Evolutionary conservation across 2,113 vertebrate genomes (phyloP), one percentile per base, ranked within the genome.

Genomic region (Lanius ludovicianus): DNA sequence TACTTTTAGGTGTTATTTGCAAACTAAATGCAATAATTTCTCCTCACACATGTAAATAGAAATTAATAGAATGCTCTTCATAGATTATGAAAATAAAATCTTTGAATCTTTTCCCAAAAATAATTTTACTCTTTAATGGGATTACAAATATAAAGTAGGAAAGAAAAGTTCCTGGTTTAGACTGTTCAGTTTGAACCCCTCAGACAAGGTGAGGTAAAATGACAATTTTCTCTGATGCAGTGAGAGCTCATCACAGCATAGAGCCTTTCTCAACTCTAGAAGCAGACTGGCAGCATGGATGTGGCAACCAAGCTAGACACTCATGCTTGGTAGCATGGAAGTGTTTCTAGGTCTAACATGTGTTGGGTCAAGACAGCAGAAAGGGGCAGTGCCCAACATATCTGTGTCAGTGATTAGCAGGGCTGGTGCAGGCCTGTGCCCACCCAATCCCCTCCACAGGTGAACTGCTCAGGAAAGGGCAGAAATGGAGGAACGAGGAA

Each of bases 271-370:
- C 15, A 35, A 20, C 14, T 44, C 33, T 80, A 67, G 49, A 76
- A 83, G 50, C 3, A 78, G n/a, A 37, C 13, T 65, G 15, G 8
- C 13, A 78, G 25, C 3, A 7, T 13, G 14, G 53, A 17, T 24
- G 22, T 44, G 21, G 6, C 37, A 69, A 17, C 9, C n/a, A 78
- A 60, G 24, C 6, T 27, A 52, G 27, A 14, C 52, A 33, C 5
- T 42, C 6, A 12, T 47, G 14, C 33, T 49, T 52, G 6, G 23
- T 39, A 9, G 6, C 0, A 0, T 23, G 28, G 27, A 23, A 63
- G 4, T 28, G 4, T 68, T 82, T 64, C 49, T 50, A 44, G 35
- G 7, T 63, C 24, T 64, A 11, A 57, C n/a, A 25, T 13, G 7
- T 25, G 14, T 77, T 85, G 33, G 47, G 8, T 18, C 42, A 82